phyloP scores from a whole-genome alignment of 2,888 invertebrate species.

The Amphipoea oculea region DNA sequence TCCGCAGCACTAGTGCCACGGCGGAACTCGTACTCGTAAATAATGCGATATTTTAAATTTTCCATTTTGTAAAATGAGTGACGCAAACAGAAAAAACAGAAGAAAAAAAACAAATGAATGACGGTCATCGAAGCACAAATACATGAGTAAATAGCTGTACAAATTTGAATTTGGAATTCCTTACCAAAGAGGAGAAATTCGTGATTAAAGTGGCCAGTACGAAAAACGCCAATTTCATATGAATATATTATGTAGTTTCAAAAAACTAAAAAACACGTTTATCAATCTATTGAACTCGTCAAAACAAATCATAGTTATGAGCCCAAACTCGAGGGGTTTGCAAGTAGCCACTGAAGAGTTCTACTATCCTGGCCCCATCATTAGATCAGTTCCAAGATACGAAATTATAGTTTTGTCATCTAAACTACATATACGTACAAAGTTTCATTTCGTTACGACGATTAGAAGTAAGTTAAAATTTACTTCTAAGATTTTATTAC shows the following conservation, averaged over 20 bases:
- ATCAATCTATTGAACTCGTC: neutral
- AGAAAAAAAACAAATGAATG: no score
- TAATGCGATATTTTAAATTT: no score
- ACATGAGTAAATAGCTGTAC: no score
- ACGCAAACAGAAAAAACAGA: no score
- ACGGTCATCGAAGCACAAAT: no score
- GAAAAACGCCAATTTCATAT: no score
- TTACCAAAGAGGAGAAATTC: no score
- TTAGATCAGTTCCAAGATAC: neutral
- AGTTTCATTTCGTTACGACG: neutral
- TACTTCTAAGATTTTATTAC: neutral
- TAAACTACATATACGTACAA: neutral
- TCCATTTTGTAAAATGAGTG: no score
- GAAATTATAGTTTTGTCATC: neutral
- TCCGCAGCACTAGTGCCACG: no score
- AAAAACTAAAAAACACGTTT: neutral
- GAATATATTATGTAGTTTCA: neutral
- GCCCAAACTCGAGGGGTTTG: neutral
- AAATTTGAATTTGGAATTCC: no score
- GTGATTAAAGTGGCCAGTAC: no score
- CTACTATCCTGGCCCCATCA: neutral
- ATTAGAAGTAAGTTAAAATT: neutral
- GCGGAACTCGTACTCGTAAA: no score
- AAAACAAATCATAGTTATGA: neutral
- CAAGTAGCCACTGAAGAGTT: neutral